Conservation (phyloP, 2,113 vertebrate genomes). For the Connochaetes taurinus region DNA sequence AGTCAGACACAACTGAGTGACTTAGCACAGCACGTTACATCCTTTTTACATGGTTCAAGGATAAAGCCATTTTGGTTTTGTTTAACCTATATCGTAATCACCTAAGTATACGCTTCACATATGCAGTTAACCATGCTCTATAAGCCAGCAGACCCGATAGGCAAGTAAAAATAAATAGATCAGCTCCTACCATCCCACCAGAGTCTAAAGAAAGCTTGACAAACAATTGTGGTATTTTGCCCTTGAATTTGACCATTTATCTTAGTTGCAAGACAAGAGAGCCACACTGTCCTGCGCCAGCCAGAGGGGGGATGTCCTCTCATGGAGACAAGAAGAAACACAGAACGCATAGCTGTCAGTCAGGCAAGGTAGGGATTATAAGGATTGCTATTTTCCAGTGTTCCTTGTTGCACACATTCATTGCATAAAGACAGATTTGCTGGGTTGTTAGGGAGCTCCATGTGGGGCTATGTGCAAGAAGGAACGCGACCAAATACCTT, state of each 20-base stretch:
- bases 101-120: not conserved
- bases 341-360: not conserved
- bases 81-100: not conserved
- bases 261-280: not conserved
- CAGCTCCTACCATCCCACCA: not conserved
- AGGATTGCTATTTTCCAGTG: not conserved
- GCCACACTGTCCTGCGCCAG: not conserved
- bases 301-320: fast-evolving
- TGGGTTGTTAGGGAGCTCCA: not conserved
- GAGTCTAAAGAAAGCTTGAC: not conserved
- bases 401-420: not conserved
- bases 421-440: not conserved
- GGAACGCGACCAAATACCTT: not conserved
- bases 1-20: not conserved
- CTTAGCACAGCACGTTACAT: not conserved
- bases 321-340: not conserved
- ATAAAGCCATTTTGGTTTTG: not conserved
- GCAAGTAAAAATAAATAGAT: not conserved
- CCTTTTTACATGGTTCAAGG: not conserved
- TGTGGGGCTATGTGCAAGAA: not conserved
- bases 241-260: not conserved
- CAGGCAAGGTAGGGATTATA: not conserved
- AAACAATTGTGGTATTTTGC: not conserved
- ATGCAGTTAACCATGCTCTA: not conserved
- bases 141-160: not conserved